Evolutionary conservation across 2,797 vertebrate genomes (phyloP), one percentile per base, ranked within the genome.

Genomic region (Tachyglossus aculeatus): DNA sequence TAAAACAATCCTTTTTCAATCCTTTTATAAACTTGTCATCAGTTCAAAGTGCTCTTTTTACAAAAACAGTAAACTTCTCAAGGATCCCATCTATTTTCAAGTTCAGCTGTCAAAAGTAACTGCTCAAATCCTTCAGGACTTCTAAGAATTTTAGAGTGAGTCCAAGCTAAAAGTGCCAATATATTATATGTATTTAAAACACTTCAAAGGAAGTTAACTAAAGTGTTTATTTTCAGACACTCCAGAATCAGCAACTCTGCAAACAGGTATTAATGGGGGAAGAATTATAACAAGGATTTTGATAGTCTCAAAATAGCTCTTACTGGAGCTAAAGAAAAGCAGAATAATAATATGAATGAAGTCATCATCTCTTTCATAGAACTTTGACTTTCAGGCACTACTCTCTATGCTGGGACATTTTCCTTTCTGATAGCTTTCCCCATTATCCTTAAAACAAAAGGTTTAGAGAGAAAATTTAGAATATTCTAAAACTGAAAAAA

Each of bases 191-290:
- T 5, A 33, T 38, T 51, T 69, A 37, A 37, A 9, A 53, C 9
- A 39, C 50, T 54, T 64, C 44, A 60, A 25, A 34, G 2, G 1
- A 34, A 66, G 51, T 48, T 33, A 53, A 14, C 24, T 44, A 57
- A 39, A 21, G 52, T 59, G 45, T 48, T 48, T 43, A 37, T 58
- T 51, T 21, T 40, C 53, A 58, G 34, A 15, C 25, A 55, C 32
- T 57, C 31, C 52, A 67, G 24, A 67, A 62, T 37, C 67, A 67
- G 39, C 14, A 64, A 43, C 48, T 70, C 51, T 61, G n/a, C 36
- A 77, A 77, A 21, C 45, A 81, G 54, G 77, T 54, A 75, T 27
- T 38, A 64, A 64, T 31, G 43, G 16, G 33, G 43, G 63, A 66
- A 61, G 45, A 27, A 29, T 37, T 43, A 55, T 63, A 53, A 43